A percentile compares a stretch with the other conserved stretches of the same genome.
phyloP scores from a whole-genome alignment of 2,113 vertebrate species.

The Cichladusa arquata region DNA sequence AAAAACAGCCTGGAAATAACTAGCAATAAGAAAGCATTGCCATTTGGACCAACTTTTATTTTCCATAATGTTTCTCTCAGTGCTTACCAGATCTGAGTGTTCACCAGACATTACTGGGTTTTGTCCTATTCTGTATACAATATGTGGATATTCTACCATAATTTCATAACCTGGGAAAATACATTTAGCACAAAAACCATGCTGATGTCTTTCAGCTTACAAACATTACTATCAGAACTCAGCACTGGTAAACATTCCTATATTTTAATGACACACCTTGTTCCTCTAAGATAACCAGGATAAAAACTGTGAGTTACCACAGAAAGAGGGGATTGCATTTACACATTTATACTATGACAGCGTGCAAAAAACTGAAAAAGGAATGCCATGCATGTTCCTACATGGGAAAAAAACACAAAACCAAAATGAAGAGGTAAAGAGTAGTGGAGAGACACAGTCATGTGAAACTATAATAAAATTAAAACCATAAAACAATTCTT shows the following conservation, averaged over 20 bases:
- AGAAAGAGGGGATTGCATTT: background rate
- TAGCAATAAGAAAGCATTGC: background rate
- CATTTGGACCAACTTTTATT: background rate
- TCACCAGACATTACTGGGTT: background rate
- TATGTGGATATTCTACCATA: accelerated
- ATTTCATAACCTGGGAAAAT: background rate
- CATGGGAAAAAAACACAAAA: background rate
- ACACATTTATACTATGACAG: background rate
- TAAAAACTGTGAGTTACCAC: background rate
- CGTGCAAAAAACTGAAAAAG: background rate
- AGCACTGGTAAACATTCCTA: background rate
- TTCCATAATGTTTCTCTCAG: background rate
- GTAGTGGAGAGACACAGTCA: background rate
- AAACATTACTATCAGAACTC: background rate
- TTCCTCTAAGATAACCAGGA: background rate
- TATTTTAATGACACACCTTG: background rate
- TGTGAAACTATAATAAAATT: background rate
- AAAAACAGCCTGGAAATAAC: background rate
- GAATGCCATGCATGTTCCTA: background rate
- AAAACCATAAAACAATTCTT: background rate
- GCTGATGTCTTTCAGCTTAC: background rate
- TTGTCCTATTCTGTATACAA: background rate
- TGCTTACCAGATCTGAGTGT: background rate
- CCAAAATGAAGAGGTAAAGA: background rate
- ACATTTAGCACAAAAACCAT: background rate